Percentiles rank a stretch among this genome's conserved stretches.
phyloP scores from a whole-genome alignment of 2,113 vertebrate genomes.

The Glareola pratincola region DNA sequence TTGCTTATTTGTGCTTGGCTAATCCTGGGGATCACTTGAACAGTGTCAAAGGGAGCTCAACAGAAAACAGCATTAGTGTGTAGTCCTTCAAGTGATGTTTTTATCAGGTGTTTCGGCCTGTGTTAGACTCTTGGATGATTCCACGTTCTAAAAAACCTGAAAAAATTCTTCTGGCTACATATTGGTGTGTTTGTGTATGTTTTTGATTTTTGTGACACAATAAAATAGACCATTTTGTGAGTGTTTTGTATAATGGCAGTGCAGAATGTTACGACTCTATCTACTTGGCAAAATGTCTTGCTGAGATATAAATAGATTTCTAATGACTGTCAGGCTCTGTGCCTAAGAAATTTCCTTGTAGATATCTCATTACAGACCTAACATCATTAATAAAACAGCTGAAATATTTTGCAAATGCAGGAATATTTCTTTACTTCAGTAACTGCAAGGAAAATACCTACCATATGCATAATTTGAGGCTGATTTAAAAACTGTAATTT shows the following conservation, averaged over 20 bases:
- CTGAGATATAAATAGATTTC: slow-evolving; percentile 82
- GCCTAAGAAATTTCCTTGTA: slow-evolving; percentile 76
- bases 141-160: neutral
- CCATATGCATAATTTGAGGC: slow-evolving; percentile 73
- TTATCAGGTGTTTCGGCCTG: neutral
- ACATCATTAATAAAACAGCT: slow-evolving; percentile 79
- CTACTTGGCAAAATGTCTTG: slow-evolving; percentile 73
- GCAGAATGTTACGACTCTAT: slow-evolving; percentile 48
- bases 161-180: slow-evolving; percentile 39
- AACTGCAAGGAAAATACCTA: slow-evolving; percentile 75
- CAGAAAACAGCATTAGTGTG: slow-evolving; percentile 1
- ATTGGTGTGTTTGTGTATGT: slow-evolving; percentile 20
- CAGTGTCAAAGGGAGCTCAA: neutral
- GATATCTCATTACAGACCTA: slow-evolving; percentile 79
- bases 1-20: slow-evolving; percentile 6
- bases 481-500: slow-evolving; percentile 78
- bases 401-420: slow-evolving; percentile 69
- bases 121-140: neutral
- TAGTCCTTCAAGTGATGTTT: neutral
- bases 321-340: slow-evolving; percentile 76
- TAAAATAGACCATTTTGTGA: slow-evolving; percentile 43
- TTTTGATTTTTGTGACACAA: slow-evolving; percentile 60
- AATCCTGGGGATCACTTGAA: neutral
- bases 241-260: slow-evolving; percentile 58
- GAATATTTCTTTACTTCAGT: slow-evolving; percentile 67